Evolutionary conservation across 2,113 vertebrate species (phyloP).

Genomic region (Tinamus guttatus): DNA sequence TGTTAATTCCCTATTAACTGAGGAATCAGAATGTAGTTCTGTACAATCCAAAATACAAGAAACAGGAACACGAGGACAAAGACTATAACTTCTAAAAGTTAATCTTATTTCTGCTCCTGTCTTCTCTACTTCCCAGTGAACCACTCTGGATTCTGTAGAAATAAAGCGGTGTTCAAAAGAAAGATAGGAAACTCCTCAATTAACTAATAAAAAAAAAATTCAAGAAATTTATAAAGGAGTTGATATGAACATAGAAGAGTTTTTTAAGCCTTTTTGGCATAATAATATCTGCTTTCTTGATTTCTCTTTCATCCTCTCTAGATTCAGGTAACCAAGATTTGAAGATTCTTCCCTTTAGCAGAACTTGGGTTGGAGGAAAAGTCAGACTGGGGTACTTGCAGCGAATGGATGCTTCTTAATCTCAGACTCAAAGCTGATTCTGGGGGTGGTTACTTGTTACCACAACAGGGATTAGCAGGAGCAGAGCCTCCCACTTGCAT

Average conservation of each 20-base stretch:
- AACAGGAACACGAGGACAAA: background rate
- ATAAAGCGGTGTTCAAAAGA: background rate
- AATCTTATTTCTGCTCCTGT: background rate
- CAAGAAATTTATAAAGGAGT: background rate
- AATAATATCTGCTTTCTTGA: background rate
- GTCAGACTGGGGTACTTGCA: accelerated
- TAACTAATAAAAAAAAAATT: background rate
- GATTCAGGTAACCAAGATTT: background rate
- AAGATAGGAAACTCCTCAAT: background rate
- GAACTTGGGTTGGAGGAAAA: background rate
- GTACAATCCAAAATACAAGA: background rate
- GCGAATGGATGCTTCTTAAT: background rate
- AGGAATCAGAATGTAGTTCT: background rate
- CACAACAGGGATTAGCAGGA: background rate
- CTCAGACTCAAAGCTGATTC: background rate
- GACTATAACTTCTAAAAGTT: background rate
- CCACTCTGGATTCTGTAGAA: background rate
- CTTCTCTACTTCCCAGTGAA: background rate
- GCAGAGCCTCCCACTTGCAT: background rate
- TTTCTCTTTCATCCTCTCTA: background rate
- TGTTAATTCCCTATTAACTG: background rate
- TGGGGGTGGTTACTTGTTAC: background rate
- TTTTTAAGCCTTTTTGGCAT: background rate
- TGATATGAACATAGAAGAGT: background rate
- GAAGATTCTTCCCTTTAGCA: background rate